A percentile compares a stretch with the other conserved stretches of the same genome.
phyloP scores from a whole-genome alignment of 2,113 vertebrate genomes.

The Cyprinodon tularosa region DNA sequence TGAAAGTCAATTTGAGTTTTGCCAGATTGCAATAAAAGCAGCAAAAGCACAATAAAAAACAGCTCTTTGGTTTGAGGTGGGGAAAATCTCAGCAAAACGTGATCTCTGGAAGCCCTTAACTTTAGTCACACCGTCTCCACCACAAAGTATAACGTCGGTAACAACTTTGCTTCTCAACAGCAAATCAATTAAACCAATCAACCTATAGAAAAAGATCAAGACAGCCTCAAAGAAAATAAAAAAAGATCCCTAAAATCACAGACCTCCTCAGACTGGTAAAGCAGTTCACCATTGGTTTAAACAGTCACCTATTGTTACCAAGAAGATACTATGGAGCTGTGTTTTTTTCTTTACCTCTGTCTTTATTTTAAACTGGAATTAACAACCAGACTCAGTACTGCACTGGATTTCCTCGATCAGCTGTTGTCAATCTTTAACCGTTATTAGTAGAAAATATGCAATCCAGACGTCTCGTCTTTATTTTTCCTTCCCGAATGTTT shows the following conservation, averaged over 20 bases:
- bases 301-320: not conserved
- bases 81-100: not conserved
- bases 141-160: not conserved
- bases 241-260: not conserved
- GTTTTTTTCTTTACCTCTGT: no score
- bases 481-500: slow-evolving; percentile 39
- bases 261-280: not conserved
- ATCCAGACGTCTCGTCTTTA: slow-evolving; percentile 41
- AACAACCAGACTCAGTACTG: slow-evolving; percentile 9
- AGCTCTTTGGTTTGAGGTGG: not conserved
- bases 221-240: not conserved
- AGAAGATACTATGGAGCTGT: no score
- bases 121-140: not conserved
- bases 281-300: not conserved
- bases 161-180: not conserved
- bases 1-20: not conserved
- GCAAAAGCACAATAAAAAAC: not conserved
- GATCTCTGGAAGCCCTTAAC: not conserved
- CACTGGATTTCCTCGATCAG: slow-evolving; percentile 14
- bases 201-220: not conserved
- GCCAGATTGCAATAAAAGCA: slow-evolving; percentile 9
- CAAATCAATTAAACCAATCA: not conserved
- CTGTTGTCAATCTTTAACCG: slow-evolving; percentile 47
- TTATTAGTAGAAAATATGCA: slow-evolving; percentile 42
- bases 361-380: not conserved